Evolutionary conservation across 2,113 vertebrate genomes (phyloP), one percentile per base, ranked within the genome.

Genomic region (Gnathonemus echidnorhynchus): DNA sequence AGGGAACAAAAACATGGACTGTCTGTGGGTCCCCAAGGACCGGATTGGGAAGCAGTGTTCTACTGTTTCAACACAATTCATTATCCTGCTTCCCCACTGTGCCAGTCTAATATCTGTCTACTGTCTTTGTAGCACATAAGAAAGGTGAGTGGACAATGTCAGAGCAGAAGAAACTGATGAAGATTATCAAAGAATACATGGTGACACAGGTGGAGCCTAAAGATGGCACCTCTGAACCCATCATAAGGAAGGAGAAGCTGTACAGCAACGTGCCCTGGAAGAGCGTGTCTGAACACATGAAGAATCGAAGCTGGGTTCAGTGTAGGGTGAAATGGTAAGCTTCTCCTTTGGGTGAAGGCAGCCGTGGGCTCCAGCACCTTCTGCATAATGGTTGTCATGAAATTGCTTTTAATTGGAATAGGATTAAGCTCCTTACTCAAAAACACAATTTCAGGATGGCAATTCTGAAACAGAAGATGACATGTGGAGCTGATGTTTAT

Each of bases 181-280:
- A 4, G 45, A 93, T 92, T 3, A 5, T 96, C 5, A 90, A 56
- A 86, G 53, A 88, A 39, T 45, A 94, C 89, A 42, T 95, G 90
- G 52, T 93, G 88, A 50, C 7, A 0, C 42, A 86, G 90, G 88
- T 48, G 6, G 87, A 89, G 46, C 74, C 90, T 15, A 27, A 27
- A 5, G 45, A 0, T 1, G 6, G 8, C 0, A 4, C 13, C 3
- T 15, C 90, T 13, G 11, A 48, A 5, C 52, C 24, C 80, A 90
- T 35, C 70, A 74, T 94, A 21, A 39, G 49, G 53, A 91, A 91
- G 88, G 86, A 92, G 15, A 93, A 93, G 77, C 92, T 96, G 3
- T 95, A 90, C 48, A 91, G 88, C 39, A 92, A 91, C 2, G 89
- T 96, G 2, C 95, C 95, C 1, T 96, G 94, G 95, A 91, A n/a